Base-by-base conservation (phyloP, 2,797 vertebrate genomes). In the Mastacembelus armatus region DNA sequence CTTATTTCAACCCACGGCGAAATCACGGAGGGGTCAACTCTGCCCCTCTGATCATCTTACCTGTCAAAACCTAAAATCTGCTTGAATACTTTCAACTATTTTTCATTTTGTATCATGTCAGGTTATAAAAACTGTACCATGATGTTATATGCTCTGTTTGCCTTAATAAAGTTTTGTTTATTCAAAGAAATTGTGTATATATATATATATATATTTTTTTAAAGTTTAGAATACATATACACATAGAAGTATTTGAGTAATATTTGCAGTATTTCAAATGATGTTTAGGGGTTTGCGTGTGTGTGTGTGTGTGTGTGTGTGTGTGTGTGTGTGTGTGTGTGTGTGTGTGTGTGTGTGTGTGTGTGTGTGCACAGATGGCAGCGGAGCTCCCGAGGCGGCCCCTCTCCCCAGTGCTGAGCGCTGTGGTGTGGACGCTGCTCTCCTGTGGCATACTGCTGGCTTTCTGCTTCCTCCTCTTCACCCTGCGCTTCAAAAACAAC, bases 401-500 rank as follows among this genome's bases (percentile, higher is more conserved):
- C 32, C 77, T 94, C 42, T 96, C 97, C 35, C 92, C 91, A 3
- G 94, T 91, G 57, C 90, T 98, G 1, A 86, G 93, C 66, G 95
- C 95, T 35, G 81, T 96, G 26, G 87, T 95, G 58, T 98, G 96
- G 95, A 95, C 93, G 0, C 94, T 98, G 62, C 95, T 98, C 59
- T 96, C 95, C 10, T 92, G 90, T 73, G 98, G 97, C 74, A 93
- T 98, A 77, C 91, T 99, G 24, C 78, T 97, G 62, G 83, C 94
- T 0, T 82, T 96, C 60, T 93, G 95, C 89, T 98, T 98, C 83
- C 90, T 98, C 26, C 61, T 93, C 78, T 99, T 99, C 90, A 98
- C 96, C 14, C 81, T 99, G 82, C 95, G 93, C 85, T 98, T 95
- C 92, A 96, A 95, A 85, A 97, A 95, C 87, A 99, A 98, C 93